Evolutionary conservation across 2,888 invertebrate genomes (phyloP), one percentile per base, ranked within the genome.

Genomic region (Sinelater perroti): DNA sequence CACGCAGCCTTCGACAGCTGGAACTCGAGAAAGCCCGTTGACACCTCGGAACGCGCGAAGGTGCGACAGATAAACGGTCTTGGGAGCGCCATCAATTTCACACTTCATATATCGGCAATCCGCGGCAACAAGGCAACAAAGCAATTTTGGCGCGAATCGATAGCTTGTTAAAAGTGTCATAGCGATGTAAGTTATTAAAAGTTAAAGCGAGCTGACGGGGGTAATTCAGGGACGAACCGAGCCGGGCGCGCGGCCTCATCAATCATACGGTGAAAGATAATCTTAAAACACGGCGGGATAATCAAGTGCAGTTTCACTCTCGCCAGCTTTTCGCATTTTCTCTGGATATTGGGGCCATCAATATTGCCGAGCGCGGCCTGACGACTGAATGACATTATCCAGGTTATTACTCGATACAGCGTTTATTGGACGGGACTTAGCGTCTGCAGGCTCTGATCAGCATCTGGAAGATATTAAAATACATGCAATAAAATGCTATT

Each of bases 121-220:
- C 11, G 47, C 31, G 14, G 47, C 24, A 47, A 54, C 54, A 45
- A 54, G 54, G 38, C 46, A 54, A 46, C 47, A 46, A 55, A 38
- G 40, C 47, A 47, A 55, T 55, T 47, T 55, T 16, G 50, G 44
- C 45, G 50, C 26, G 63, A 65, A 68, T 67, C 68, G 66, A 69
- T 69, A 62, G 55, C 63, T 69, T 70, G 70, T 70, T 71, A 70
- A 70, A 69, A 69, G 71, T 69, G 70, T 70, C 70, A 67, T 67
- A 68, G 67, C 64, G 68, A 70, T 67, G 67, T 71, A 72, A 74
- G 71, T 74, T 74, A 74, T 73, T 72, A 73, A 74, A 73, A 73
- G 72, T 73, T 73, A 68, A 71, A 69, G 67, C 62, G 64, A 66
- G 69, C 67, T 68, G 72, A 69, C 71, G 68, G 67, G 69, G 62